Conservation (phyloP, 2,797 vertebrate genomes). For the Nyctibius grandis region DNA sequence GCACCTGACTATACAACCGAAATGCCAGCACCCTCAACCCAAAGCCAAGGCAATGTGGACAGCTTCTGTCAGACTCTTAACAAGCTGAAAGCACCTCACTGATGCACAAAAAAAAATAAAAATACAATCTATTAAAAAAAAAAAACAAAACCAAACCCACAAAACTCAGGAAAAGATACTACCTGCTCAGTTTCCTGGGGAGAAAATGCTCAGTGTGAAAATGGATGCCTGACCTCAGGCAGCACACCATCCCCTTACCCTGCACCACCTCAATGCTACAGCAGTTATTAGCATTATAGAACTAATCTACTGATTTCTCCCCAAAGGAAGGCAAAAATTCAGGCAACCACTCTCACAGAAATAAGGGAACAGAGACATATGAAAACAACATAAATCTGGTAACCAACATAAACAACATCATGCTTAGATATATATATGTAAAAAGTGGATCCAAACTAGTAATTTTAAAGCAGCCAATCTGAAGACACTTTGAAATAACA, state of each 20-base stretch:
- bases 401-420: background rate
- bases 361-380: background rate
- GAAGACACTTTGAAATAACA: background rate
- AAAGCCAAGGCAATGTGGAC: background rate
- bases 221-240: background rate
- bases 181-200: background rate
- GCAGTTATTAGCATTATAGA: background rate
- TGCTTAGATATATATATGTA: background rate
- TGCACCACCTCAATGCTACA: background rate
- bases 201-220: background rate
- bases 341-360: background rate
- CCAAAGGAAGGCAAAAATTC: background rate
- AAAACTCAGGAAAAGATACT: background rate
- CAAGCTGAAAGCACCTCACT: background rate
- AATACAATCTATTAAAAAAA: background rate
- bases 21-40: background rate
- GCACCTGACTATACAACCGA: accelerated
- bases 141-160: no score
- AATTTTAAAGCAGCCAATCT: background rate
- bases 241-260: background rate
- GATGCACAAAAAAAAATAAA: background rate
- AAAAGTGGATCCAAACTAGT: background rate
- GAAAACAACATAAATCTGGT: background rate
- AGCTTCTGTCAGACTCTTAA: background rate
- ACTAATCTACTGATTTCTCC: background rate